Percentiles rank a stretch among this genome's conserved stretches.
phyloP scores from a whole-genome alignment of 2,113 vertebrate species.

The Psettodes erumei region DNA sequence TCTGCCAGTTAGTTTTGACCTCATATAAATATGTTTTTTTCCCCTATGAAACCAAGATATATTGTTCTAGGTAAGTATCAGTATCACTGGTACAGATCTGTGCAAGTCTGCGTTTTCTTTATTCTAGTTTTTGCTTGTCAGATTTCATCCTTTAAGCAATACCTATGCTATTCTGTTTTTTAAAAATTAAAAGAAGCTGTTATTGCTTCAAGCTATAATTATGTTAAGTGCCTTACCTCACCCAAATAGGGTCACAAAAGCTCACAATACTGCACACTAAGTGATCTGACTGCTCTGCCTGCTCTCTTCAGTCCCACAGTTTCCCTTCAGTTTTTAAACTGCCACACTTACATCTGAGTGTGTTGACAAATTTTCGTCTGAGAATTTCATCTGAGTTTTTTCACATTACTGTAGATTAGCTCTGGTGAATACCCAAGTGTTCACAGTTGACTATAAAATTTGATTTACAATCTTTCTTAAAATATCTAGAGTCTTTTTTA shows the following conservation, averaged over 20 bases:
- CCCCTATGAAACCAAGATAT: no score
- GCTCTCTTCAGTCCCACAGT: not conserved
- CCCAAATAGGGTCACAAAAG: not conserved
- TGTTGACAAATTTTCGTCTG: no score
- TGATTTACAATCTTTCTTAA: not conserved
- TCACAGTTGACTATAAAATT: no score
- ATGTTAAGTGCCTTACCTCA: not conserved
- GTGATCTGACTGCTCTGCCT: not conserved
- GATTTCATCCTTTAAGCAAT: not conserved
- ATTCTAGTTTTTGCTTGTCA: no score
- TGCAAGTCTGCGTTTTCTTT: constrained; percentile 82
- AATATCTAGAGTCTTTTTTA: not conserved
- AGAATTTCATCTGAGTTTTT: not conserved
- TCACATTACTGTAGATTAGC: not conserved
- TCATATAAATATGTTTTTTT: not conserved
- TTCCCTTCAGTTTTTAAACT: not conserved
- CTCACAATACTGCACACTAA: not conserved
- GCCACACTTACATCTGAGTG: no score
- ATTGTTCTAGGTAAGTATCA: constrained; percentile 59
- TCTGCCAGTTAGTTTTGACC: not conserved
- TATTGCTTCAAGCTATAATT: not conserved
- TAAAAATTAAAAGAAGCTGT: not conserved
- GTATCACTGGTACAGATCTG: constrained; percentile 86
- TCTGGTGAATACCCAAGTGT: not conserved
- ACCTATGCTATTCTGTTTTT: not conserved